Evolutionary conservation across 2,113 vertebrate species (phyloP).

Genomic region (Triplophysa dalaica): DNA sequence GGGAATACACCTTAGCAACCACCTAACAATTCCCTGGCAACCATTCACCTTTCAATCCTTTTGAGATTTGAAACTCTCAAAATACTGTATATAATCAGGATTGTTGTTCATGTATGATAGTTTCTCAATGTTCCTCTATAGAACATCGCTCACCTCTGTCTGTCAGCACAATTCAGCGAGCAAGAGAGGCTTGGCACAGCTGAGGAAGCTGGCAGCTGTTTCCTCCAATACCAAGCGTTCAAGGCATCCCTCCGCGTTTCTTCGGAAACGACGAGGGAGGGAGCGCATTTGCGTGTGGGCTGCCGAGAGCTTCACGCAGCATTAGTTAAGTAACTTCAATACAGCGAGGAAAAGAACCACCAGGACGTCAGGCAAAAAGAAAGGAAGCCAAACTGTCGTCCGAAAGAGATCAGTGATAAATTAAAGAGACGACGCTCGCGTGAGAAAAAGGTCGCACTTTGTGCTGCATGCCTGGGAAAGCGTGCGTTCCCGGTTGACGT

Average conservation of each 20-base stretch:
- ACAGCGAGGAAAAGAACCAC: constrained; percentile 36
- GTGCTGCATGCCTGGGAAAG: constrained; percentile 16
- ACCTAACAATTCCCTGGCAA: not conserved
- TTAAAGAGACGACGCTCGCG: not conserved
- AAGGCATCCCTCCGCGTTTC: constrained; percentile 35
- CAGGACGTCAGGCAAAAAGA: constrained; percentile 15
- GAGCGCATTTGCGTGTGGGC: constrained; percentile 60
- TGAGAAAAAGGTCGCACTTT: constrained; percentile 11
- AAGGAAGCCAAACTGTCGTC: constrained; percentile 7
- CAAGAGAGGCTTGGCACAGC: constrained; percentile 31
- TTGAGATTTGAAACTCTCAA: too few species aligned
- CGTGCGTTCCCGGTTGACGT: constrained; percentile 27
- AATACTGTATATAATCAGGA: not conserved
- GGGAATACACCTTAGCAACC: too few species aligned
- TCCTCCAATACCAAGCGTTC: constrained; percentile 52
- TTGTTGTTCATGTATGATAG: not conserved
- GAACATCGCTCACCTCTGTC: not conserved
- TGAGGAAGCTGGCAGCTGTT: constrained; percentile 44
- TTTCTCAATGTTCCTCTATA: not conserved
- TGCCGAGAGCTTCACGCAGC: constrained; percentile 58
- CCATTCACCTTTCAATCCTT: too few species aligned
- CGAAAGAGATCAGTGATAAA: constrained; percentile 34
- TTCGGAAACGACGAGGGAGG: constrained; percentile 49
- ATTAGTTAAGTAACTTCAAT: constrained; percentile 63
- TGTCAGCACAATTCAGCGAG: constrained; percentile 30